These are phyloP conservation scores for Platycercus adscitus DNA, from an alignment of 2,113 vertebrate genomes.

Conservation along the genomic window DNA sequence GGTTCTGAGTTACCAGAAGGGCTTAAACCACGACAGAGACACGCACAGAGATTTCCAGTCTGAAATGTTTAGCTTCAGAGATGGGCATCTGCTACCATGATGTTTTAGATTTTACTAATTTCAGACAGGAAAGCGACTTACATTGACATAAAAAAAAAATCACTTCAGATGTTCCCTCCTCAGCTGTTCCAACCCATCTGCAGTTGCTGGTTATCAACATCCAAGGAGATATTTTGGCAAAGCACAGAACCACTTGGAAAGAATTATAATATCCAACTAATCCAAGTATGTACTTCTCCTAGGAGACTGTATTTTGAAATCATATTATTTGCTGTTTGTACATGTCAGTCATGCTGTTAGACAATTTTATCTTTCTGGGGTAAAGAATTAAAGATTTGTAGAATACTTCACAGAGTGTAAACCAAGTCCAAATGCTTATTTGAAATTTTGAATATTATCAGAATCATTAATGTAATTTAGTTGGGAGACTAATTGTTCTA, in stretches of 20 bases:
- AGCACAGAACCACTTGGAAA: not conserved
- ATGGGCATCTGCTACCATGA: not conserved
- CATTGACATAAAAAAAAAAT: not conserved
- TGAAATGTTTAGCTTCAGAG: not conserved
- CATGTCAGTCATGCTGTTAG: not conserved
- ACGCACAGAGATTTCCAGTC: not conserved
- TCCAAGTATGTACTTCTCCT: not conserved
- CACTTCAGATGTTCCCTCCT: not conserved
- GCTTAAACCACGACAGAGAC: not conserved
- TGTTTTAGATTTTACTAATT: not conserved
- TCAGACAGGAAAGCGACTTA: not conserved
- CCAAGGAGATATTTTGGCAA: not conserved
- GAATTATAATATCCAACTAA: not conserved
- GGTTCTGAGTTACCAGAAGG: too few species aligned
- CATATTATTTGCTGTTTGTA: not conserved
- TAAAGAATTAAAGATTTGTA: not conserved
- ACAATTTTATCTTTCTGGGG: not conserved
- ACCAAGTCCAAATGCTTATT: not conserved
- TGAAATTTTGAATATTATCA: not conserved
- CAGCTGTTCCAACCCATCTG: not conserved
- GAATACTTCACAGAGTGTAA: not conserved
- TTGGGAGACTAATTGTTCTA: not conserved
- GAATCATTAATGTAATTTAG: not conserved
- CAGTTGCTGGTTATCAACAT: not conserved
- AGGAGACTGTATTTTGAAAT: slow-evolving; percentile 26